Evolutionary conservation across 64 coral and sea anemone genomes (phyloP).

Genomic region (Porites lutea): DNA sequence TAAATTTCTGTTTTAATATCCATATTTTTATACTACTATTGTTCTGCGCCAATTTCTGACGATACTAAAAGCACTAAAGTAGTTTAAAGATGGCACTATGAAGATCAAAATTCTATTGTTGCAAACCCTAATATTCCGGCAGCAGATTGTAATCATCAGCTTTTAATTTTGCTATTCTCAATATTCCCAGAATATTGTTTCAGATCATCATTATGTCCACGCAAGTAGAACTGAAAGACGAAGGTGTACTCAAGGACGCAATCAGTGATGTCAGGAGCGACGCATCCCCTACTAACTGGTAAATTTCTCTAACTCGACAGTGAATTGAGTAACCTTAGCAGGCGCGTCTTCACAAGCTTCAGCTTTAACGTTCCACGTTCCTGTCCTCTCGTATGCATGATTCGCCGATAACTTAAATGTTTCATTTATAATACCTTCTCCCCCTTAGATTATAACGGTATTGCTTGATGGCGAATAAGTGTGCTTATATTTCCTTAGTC

Average conservation of each 20-base stretch:
- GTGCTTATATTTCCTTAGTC: too few species aligned
- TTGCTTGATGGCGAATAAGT: too few species aligned
- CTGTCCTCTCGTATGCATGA: too few species aligned
- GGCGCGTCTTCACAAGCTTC: not conserved
- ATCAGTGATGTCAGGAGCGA: slow-evolving; percentile 23
- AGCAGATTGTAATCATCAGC: too few species aligned
- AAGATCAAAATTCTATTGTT: not conserved
- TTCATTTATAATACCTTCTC: too few species aligned
- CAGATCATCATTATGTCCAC: slow-evolving; percentile 19
- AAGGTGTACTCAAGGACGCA: slow-evolving; percentile 5
- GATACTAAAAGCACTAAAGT: not conserved
- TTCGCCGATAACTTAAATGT: too few species aligned
- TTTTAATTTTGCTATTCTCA: not conserved
- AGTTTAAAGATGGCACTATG: not conserved
- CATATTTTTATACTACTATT: not conserved
- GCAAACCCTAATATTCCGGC: too few species aligned
- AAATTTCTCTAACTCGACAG: not conserved
- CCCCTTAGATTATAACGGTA: too few species aligned
- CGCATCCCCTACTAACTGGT: slow-evolving; percentile 21
- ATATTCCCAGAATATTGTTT: not conserved
- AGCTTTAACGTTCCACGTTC: too few species aligned
- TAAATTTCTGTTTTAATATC: not conserved
- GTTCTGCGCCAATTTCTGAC: not conserved
- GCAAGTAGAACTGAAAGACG: slow-evolving; percentile 5
- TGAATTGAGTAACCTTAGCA: not conserved